Conservation (phyloP, 2,113 vertebrate species). For the Blennius ocellaris region DNA sequence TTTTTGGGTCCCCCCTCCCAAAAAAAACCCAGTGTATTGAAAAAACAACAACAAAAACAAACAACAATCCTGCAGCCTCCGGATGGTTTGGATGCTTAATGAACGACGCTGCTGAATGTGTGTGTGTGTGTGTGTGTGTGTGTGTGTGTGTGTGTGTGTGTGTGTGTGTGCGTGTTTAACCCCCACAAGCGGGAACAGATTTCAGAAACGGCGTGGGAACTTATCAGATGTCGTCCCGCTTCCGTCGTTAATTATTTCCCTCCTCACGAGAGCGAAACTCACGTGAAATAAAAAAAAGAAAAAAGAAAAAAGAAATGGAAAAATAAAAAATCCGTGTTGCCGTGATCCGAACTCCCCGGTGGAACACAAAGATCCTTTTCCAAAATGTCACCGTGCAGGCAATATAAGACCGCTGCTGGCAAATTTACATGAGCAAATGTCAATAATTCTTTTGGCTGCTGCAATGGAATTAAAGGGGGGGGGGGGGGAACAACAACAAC, state of each 20-base stretch:
- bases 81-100: constrained; percentile 49
- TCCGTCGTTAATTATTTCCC: constrained; percentile 43
- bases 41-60: constrained; percentile 4
- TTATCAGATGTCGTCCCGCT: constrained; percentile 23
- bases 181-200: neutral
- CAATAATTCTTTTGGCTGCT: constrained; percentile 42
- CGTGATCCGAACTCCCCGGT: constrained; percentile 43
- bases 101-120: constrained; percentile 45
- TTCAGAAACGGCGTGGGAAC: constrained; percentile 12
- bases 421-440: constrained; percentile 77
- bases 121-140: neutral
- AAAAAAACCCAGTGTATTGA: too few species aligned
- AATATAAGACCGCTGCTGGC: constrained; percentile 52
- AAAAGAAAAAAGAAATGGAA: constrained; percentile 20
- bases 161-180: neutral
- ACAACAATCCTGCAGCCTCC: neutral
- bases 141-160: neutral
- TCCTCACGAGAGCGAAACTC: constrained; percentile 18
- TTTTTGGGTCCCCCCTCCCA: too few species aligned
- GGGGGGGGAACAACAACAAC: too few species aligned
- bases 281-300: constrained; percentile 16
- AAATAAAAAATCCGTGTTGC: constrained; percentile 31
- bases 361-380: constrained; percentile 41
- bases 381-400: constrained; percentile 69
- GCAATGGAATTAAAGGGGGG: constrained; percentile 6